A percentile compares a stretch with the other conserved stretches of the same genome.
Evolutionary conservation across 2,113 vertebrate genomes (phyloP).

Genomic region (Centropus unirufus): DNA sequence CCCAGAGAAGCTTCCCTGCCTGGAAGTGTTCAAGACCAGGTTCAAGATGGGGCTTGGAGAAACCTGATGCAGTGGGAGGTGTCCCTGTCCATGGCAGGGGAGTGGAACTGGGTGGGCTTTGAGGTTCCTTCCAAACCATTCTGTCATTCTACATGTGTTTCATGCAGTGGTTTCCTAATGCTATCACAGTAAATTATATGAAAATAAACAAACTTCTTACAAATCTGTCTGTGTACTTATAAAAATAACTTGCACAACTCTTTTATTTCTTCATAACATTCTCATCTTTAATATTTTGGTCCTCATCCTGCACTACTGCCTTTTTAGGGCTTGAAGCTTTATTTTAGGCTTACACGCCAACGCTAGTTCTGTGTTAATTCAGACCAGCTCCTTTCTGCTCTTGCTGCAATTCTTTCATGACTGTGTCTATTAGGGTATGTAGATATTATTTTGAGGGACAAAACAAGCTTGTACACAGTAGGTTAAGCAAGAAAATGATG

Average conservation of each 20-base stretch:
- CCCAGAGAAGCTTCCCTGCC: too few relatives aligned
- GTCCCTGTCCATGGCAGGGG: too few relatives aligned
- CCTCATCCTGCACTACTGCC: neutral
- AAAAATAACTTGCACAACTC: neutral
- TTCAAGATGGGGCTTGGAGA: too few relatives aligned
- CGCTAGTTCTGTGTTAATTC: neutral
- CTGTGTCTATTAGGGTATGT: neutral
- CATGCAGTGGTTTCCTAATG: neutral
- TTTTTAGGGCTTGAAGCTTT: neutral
- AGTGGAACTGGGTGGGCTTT: too few relatives aligned
- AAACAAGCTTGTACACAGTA: neutral
- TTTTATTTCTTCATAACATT: neutral
- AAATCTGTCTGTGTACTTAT: neutral
- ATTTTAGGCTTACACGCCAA: neutral
- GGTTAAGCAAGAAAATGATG: slow-evolving; percentile 22
- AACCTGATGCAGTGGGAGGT: too few relatives aligned
- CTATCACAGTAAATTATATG: neutral
- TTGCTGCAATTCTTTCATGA: neutral
- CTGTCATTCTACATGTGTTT: neutral
- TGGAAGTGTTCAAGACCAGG: too few relatives aligned
- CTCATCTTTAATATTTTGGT: neutral
- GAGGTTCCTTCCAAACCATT: too few relatives aligned
- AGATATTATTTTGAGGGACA: neutral
- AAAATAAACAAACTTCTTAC: neutral
- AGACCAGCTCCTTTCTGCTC: neutral